These are phyloP conservation scores for Nasonovia ribisnigri DNA, from an alignment of 2,888 invertebrate genomes.

Conservation along the genomic window DNA sequence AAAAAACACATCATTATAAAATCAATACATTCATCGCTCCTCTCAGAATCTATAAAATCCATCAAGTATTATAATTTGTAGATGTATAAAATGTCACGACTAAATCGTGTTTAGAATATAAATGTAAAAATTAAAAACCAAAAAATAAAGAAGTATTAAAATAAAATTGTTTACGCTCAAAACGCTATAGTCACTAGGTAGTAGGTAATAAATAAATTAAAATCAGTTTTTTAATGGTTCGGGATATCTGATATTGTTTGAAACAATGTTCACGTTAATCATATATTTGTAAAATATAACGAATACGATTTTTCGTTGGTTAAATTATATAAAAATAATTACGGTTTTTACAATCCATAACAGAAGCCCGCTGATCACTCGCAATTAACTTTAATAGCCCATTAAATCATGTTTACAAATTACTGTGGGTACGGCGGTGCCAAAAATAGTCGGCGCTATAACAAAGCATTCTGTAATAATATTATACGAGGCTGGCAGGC, in stretches of 20 bases:
- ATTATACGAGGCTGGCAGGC: neutral
- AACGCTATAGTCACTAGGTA: neutral
- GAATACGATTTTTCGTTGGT: neutral
- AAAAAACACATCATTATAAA: too few species aligned
- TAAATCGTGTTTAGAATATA: neutral
- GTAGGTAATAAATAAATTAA: too few species aligned
- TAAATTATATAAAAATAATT: constrained; percentile 5
- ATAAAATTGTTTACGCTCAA: neutral
- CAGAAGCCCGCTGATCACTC: constrained; percentile 5
- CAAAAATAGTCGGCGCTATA: constrained; percentile 36
- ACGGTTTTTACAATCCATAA: neutral
- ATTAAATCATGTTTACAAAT: constrained; percentile 8
- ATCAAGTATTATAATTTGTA: neutral
- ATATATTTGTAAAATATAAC: neutral
- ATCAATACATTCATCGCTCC: too few species aligned
- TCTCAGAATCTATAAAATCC: too few species aligned
- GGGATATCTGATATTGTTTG: neutral
- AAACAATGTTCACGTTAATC: neutral
- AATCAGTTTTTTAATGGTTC: neutral
- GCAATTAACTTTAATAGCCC: constrained; percentile 47
- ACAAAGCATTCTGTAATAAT: neutral
- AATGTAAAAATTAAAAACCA: neutral
- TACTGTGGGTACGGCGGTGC: constrained; percentile 5
- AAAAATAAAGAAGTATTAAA: neutral
- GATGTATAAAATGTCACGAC: neutral